Conservation (phyloP, 2,113 vertebrate genomes). For the Ochotona princeps region DNA sequence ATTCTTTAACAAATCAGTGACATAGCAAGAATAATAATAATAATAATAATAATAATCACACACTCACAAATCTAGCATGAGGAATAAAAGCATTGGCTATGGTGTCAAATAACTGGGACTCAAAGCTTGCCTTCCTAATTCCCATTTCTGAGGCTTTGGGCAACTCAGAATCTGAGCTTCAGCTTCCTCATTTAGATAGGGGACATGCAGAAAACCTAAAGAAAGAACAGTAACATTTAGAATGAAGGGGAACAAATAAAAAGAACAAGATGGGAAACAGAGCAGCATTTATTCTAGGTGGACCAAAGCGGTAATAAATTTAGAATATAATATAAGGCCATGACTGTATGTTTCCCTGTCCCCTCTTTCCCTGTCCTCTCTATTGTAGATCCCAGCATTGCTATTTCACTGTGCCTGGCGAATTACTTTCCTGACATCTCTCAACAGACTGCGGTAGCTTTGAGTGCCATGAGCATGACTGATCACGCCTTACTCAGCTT, state of each 20-base stretch:
- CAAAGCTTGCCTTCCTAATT: not conserved
- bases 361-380: not conserved
- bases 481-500: not conserved
- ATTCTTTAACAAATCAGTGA: constrained; percentile 37
- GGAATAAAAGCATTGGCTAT: not conserved
- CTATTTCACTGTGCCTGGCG: not conserved
- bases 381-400: not conserved
- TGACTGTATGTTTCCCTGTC: not conserved
- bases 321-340: not conserved
- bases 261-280: too few relatives aligned
- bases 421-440: fast-evolving
- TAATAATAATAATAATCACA: not conserved
- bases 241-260: not conserved
- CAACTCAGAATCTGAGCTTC: not conserved
- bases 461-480: not conserved
- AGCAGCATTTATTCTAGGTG: not conserved
- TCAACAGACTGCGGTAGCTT: fast-evolving
- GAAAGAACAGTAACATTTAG: not conserved
- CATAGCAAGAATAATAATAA: constrained; percentile 1
- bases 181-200: not conserved
- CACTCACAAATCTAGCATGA: not conserved
- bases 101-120: not conserved
- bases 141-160: not conserved
- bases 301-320: not conserved
- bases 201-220: not conserved